Base-by-base conservation (phyloP, 2,797 vertebrate species). In the Sebastes oblongus region DNA sequence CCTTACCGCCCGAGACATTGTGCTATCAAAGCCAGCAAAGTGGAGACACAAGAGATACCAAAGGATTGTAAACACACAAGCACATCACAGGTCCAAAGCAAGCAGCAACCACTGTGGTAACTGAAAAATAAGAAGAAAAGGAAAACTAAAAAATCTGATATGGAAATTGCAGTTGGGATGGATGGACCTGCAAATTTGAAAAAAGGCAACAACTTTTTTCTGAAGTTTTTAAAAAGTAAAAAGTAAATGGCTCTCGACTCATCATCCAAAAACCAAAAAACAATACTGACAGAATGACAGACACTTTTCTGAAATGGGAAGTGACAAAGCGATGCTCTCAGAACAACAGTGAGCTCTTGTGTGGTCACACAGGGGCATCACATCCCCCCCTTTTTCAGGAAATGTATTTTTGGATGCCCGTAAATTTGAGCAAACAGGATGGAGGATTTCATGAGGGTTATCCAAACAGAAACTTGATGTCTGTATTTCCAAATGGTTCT, bases 11-110 rank as follows among this genome's bases (percentile, higher is more conserved):
- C 58, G 27, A 89, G 79, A 92, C 81, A 84, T 46, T 3, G 70
- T 16, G 68, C 80, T 87, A 91, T 94, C 91, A 93, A 92, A 93
- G 90, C 69, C 66, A 12, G 50, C 83, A 89, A 87, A 87, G 85
- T 87, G 91, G 88, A 90, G 91, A 91, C 88, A 86, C 81, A 86
- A 85, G 85, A 91, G 91, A 92, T 85, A 91, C 87, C 81, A 93
- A 91, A 94, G 90, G 85, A 90, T 73, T 88, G 91, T 92, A 92
- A 90, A 90, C 80, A 89, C 81, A 83, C 72, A 32, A 22, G 14
- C 22, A 62, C 81, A 88, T 75, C 86, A 90, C 80, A 90, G 67
- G 75, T 82, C 71, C 73, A 75, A 64, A 78, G 75, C 78, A 60
- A 78, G 76, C 68, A 70, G 72, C 66, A 67, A 32, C 80, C 66